Percentiles rank a stretch among this genome's conserved stretches.
phyloP scores from a whole-genome alignment of 1,140 invertebrate species.

The Drosophila gunungcola region DNA sequence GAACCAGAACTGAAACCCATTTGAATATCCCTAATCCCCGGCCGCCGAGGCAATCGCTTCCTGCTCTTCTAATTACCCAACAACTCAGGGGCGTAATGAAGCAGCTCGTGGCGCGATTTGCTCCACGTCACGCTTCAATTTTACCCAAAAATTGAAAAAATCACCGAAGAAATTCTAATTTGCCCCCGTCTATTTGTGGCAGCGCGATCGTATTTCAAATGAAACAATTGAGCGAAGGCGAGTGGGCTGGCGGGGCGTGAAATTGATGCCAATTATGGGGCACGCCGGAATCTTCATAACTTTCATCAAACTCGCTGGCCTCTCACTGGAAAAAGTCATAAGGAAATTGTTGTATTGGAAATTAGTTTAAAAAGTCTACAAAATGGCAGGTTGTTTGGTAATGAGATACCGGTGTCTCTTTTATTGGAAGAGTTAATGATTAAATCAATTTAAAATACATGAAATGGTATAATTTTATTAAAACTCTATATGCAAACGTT shows the following conservation, averaged over 20 bases:
- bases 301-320: conserved; percentile 6
- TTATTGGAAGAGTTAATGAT: too few relatives aligned
- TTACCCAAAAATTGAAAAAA: conserved; percentile 68
- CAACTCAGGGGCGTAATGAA: conserved; percentile 73
- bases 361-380: too few relatives aligned
- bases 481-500: not conserved
- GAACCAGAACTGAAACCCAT: conserved; percentile 13
- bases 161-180: conserved; percentile 41
- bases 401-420: too few relatives aligned
- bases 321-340: conserved; percentile 4
- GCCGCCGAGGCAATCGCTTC: conserved; percentile 18
- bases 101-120: conserved; percentile 70
- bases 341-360: not conserved
- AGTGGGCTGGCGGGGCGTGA: conserved; percentile 53
- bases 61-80: conserved; percentile 62
- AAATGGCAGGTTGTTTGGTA: too few relatives aligned
- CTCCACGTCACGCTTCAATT: conserved; percentile 72
- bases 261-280: conserved; percentile 67
- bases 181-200: conserved; percentile 48
- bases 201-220: conserved; percentile 67
- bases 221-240: conserved; percentile 73
- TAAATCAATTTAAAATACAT: too few relatives aligned
- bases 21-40: conserved; percentile 64
- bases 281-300: conserved; percentile 33
- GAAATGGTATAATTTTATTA: too few relatives aligned